Evolutionary conservation across 2,888 invertebrate species (phyloP).

Genomic region (Catocala nupta): DNA sequence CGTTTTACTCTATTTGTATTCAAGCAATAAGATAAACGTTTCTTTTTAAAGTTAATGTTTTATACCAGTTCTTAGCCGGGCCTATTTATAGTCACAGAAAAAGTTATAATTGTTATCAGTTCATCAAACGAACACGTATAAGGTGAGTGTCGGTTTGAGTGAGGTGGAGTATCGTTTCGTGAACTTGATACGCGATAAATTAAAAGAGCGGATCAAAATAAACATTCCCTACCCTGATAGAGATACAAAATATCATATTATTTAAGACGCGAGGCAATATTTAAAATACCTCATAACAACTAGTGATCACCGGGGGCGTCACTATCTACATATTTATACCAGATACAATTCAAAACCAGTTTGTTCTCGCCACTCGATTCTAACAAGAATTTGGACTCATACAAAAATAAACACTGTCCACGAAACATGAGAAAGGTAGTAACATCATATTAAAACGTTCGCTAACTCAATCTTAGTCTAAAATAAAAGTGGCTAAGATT

Average conservation of each 20-base stretch:
- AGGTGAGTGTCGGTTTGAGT: constrained; percentile 34
- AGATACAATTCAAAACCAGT: constrained; percentile 82
- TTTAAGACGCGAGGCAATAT: constrained; percentile 68
- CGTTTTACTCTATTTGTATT: neutral
- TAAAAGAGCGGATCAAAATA: constrained; percentile 50
- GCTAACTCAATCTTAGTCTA: constrained; percentile 67
- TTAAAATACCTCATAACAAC: constrained; percentile 71
- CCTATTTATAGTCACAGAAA: constrained; percentile 26
- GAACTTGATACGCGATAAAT: constrained; percentile 53
- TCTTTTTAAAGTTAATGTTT: constrained; percentile 1
- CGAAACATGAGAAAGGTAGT: constrained; percentile 82
- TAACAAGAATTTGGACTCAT: constrained; percentile 85
- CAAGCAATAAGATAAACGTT: neutral
- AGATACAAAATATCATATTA: constrained; percentile 69
- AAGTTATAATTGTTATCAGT: constrained; percentile 28
- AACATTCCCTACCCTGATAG: constrained; percentile 54
- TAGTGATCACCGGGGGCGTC: constrained; percentile 78
- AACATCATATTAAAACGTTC: constrained; percentile 68
- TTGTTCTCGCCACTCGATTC: constrained; percentile 77
- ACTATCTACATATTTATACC: constrained; percentile 82
- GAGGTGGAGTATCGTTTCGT: constrained; percentile 44
- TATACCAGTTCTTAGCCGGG: constrained; percentile 11
- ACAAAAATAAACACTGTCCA: constrained; percentile 85
- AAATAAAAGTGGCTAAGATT: constrained; percentile 68
- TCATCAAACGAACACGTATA: constrained; percentile 24